Evolutionary conservation across 2,113 vertebrate species (phyloP).

Genomic region (Spilogale gracilis): DNA sequence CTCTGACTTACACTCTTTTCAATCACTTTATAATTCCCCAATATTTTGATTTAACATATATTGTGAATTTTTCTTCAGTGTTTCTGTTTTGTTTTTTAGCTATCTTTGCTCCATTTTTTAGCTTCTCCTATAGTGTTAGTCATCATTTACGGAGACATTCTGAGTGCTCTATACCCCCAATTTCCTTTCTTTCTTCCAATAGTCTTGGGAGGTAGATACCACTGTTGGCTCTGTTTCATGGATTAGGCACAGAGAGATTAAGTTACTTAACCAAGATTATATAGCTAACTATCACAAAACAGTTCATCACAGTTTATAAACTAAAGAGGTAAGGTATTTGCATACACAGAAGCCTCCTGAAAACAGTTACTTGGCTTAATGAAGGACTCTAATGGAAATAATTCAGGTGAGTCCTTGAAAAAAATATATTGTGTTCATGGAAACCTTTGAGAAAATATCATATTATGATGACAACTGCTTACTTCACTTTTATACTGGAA

Average conservation of each 20-base stretch:
- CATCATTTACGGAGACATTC: not conserved
- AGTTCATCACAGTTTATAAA: not conserved
- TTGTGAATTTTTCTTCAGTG: not conserved
- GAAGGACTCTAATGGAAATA: not conserved
- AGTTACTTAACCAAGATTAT: not conserved
- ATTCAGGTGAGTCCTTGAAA: not conserved
- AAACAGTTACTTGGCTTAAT: conserved; percentile 20
- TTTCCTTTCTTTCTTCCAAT: not conserved
- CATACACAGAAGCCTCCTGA: not conserved
- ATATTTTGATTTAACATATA: not conserved
- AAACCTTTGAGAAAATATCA: not conserved
- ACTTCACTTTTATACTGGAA: conserved; percentile 18
- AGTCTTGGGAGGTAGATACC: not conserved
- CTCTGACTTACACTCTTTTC: not conserved
- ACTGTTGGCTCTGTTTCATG: not conserved
- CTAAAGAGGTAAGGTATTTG: not conserved
- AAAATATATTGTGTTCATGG: not conserved
- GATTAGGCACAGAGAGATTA: not conserved
- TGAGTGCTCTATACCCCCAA: not conserved
- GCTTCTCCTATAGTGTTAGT: not conserved
- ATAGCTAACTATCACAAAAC: not conserved
- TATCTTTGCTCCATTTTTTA: not conserved
- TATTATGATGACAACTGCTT: not conserved
- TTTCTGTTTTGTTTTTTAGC: not conserved
- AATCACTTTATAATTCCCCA: not conserved